These are phyloP conservation scores for Cacoxenus indagator DNA, from an alignment of 2,888 invertebrate genomes.

Conservation along the genomic window DNA sequence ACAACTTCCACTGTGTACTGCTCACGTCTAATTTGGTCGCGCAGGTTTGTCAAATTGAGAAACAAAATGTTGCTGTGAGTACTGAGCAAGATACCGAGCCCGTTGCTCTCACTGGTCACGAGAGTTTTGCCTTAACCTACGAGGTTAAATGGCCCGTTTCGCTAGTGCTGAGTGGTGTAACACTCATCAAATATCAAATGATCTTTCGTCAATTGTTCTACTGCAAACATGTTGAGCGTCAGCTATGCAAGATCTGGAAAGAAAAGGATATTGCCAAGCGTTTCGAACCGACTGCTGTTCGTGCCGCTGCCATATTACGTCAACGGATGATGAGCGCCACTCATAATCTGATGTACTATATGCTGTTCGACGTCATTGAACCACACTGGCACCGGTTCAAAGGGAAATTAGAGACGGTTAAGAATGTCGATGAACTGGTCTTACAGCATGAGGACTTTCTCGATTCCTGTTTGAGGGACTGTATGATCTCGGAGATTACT, in stretches of 20 bases:
- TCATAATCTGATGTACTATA: constrained; percentile 97
- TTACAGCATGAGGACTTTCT: constrained; percentile 90
- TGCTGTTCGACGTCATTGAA: constrained; percentile 98
- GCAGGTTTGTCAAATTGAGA: constrained; percentile 92
- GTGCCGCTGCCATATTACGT: constrained; percentile 89
- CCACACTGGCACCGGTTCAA: constrained; percentile 94
- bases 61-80: constrained; percentile 75
- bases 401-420: constrained; percentile 86
- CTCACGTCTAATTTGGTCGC: constrained; percentile 90
- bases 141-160: constrained; percentile 97
- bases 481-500: constrained; percentile 92
- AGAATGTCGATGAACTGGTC: constrained; percentile 90
- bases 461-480: constrained; percentile 91
- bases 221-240: constrained; percentile 94
- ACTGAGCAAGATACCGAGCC: constrained; percentile 78
- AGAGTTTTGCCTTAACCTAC: constrained; percentile 94
- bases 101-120: constrained; percentile 82
- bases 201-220: constrained; percentile 95
- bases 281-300: constrained; percentile 78
- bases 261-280: constrained; percentile 92
- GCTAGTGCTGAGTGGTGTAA: constrained; percentile 89
- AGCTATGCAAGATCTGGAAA: constrained; percentile 87
- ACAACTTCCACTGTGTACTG: constrained; percentile 90
- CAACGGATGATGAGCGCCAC: constrained; percentile 97
- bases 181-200: constrained; percentile 95